phyloP scores from a whole-genome alignment of 2,888 invertebrate genomes.

The Camptogramma bilineatum region DNA sequence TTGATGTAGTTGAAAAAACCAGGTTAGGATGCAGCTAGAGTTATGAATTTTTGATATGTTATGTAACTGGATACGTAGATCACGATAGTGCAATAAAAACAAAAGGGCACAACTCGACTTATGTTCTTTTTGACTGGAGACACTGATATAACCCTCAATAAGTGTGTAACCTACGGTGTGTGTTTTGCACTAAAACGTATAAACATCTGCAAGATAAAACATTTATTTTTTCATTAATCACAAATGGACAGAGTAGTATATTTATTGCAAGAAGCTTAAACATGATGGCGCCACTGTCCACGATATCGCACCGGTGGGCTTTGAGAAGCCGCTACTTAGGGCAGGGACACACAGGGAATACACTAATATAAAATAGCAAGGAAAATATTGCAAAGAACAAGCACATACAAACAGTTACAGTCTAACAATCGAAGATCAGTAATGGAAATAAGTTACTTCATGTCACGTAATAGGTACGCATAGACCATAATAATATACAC shows the following conservation, averaged over 20 bases:
- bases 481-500: not conserved
- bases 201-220: constrained; percentile 13
- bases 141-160: too few species aligned
- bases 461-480: not conserved
- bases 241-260: constrained; percentile 34
- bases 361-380: not conserved
- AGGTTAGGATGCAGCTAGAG: too few species aligned
- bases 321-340: constrained; percentile 57
- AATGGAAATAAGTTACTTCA: not conserved
- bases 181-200: not conserved
- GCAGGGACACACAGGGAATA: constrained; percentile 28
- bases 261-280: constrained; percentile 39
- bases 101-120: too few species aligned
- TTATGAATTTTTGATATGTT: too few species aligned
- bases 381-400: not conserved
- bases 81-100: too few species aligned
- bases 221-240: constrained; percentile 33
- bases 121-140: too few species aligned
- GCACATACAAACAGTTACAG: not conserved
- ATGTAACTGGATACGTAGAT: too few species aligned
- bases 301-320: constrained; percentile 54
- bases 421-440: not conserved
- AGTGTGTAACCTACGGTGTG: not conserved
- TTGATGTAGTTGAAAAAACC: too few species aligned
- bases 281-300: constrained; percentile 54